These are phyloP conservation scores for Podarcis lilfordi DNA, from an alignment of 2,797 vertebrate genomes.

Conservation along the genomic window DNA sequence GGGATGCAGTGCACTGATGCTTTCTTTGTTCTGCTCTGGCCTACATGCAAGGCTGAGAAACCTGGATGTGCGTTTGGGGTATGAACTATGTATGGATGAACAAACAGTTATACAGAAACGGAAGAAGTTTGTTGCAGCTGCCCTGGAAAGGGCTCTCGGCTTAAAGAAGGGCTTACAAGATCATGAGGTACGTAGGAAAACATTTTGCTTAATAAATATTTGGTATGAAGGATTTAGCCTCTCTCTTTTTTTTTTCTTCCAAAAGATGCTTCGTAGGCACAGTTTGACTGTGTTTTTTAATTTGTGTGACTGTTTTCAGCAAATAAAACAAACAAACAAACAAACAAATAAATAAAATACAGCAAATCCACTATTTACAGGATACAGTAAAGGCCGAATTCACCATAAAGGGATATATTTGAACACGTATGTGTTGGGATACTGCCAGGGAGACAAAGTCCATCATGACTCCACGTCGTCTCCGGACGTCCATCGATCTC, in stretches of 20 bases:
- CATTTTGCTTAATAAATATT: neutral
- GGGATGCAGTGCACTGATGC: neutral
- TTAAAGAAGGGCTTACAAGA: slow-evolving; percentile 72
- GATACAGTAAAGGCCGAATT: too few species aligned
- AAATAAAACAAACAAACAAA: too few species aligned
- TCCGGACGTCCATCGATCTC: too few species aligned
- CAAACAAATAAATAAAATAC: too few species aligned
- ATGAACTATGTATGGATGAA: slow-evolving; percentile 79
- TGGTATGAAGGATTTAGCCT: neutral
- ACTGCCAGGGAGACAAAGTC: too few species aligned
- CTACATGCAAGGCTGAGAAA: slow-evolving; percentile 60
- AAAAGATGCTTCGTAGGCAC: neutral
- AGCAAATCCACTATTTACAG: too few species aligned
- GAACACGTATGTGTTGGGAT: too few species aligned
- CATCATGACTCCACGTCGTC: too few species aligned
- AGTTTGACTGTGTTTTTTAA: neutral
- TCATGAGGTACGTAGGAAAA: slow-evolving; percentile 72
- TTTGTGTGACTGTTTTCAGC: too few species aligned
- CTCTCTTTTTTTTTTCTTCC: neutral
- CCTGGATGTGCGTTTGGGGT: slow-evolving; percentile 79
- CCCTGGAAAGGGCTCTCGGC: slow-evolving; percentile 76
- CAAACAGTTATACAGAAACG: slow-evolving; percentile 79
- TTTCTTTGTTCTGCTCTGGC: slow-evolving; percentile 10
- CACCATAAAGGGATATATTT: too few species aligned
- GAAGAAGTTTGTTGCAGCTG: slow-evolving; percentile 74